Conservation (phyloP, 2,797 vertebrate genomes). For the Eidolon dupreanum region DNA sequence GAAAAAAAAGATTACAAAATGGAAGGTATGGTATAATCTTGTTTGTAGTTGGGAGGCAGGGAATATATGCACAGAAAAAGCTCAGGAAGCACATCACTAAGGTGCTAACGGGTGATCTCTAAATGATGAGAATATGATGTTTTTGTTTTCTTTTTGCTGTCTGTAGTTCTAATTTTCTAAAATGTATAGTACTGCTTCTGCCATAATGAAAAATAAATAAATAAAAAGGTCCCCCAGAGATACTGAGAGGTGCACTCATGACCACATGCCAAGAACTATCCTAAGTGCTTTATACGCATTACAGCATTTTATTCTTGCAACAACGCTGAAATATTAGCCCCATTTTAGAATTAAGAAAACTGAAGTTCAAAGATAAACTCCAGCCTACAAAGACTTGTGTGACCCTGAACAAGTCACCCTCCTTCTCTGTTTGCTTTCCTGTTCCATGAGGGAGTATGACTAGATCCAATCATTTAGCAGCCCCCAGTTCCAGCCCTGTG, state of each 20-base stretch:
- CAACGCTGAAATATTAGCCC: background rate
- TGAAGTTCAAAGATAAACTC: background rate
- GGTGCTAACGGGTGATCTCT: background rate
- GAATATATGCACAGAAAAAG: background rate
- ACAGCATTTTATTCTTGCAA: background rate
- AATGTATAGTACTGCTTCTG: background rate
- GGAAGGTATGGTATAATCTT: background rate
- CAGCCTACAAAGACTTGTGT: background rate
- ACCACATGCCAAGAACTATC: background rate
- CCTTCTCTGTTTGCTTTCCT: background rate
- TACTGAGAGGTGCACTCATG: background rate
- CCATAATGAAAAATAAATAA: background rate
- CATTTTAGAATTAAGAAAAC: constrained; percentile 1
- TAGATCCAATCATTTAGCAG: background rate
- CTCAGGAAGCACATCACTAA: background rate
- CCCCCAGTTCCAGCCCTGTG: background rate
- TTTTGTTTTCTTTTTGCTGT: background rate
- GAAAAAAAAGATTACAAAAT: background rate
- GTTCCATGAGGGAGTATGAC: background rate
- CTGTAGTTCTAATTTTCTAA: constrained; percentile 1
- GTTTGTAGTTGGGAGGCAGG: background rate
- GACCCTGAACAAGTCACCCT: background rate
- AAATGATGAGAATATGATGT: background rate
- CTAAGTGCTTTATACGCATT: background rate
- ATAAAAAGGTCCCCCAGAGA: background rate